phyloP scores from a whole-genome alignment of 2,797 vertebrate genomes.

The Orientallactaga sibirica region DNA sequence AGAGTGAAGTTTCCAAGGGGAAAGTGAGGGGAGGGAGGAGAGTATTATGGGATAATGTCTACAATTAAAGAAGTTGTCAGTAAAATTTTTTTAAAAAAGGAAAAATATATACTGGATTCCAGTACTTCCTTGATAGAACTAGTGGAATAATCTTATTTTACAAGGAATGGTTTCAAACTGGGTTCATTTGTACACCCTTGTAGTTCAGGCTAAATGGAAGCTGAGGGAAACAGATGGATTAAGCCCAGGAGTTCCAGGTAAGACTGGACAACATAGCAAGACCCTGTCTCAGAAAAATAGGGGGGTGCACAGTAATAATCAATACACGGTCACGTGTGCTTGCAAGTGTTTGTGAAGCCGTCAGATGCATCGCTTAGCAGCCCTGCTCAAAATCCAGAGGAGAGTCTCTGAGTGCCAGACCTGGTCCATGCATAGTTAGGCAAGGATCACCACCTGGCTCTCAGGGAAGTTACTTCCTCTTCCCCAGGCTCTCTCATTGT shows the following conservation, averaged over 20 bases:
- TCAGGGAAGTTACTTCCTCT: neutral
- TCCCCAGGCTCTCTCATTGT: rapidly evolving
- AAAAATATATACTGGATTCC: no score
- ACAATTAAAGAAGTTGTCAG: no score
- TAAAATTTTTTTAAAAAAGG: no score
- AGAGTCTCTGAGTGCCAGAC: no score
- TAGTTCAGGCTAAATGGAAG: neutral
- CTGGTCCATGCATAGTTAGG: neutral
- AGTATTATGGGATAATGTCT: no score
- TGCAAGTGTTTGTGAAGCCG: neutral
- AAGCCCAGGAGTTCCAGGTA: neutral
- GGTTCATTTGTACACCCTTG: neutral
- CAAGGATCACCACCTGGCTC: neutral
- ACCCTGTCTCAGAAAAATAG: neutral
- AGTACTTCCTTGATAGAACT: neutral
- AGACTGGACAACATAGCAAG: neutral
- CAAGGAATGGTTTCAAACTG: neutral
- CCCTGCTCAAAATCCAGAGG: neutral
- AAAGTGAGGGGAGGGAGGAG: no score
- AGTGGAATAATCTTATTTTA: neutral
- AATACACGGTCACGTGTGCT: neutral
- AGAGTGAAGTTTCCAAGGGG: no score
- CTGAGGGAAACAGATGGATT: neutral
- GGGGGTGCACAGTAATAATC: neutral
- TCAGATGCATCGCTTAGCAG: neutral